A percentile compares a stretch with the other conserved stretches of the same genome.
phyloP scores from a whole-genome alignment of 2,888 invertebrate species.

The Campoplex nolae region DNA sequence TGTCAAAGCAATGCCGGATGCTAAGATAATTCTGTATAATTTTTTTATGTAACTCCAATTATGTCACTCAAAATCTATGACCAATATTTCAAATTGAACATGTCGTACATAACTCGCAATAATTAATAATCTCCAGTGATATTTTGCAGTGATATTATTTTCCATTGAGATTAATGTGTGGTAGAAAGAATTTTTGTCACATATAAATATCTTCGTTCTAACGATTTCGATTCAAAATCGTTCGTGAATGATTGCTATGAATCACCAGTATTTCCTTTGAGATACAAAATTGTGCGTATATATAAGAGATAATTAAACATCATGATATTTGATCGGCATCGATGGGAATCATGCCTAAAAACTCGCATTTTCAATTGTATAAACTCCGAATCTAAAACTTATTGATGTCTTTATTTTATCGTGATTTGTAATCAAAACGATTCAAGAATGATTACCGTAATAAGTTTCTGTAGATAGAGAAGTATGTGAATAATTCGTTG shows the following conservation, averaged over 20 bases:
- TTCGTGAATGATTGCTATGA: too few species aligned
- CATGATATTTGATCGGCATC: too few species aligned
- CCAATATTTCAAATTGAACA: not conserved
- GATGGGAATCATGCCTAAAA: too few species aligned
- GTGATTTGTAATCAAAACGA: not conserved
- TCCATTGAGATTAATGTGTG: not conserved
- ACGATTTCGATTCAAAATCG: too few species aligned
- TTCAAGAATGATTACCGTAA: not conserved
- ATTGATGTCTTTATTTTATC: too few species aligned
- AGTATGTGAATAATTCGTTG: not conserved
- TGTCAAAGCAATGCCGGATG: constrained; percentile 1
- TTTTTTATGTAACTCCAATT: not conserved
- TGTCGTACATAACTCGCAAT: not conserved
- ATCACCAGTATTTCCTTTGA: too few species aligned
- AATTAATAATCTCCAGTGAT: not conserved
- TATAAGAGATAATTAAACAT: too few species aligned
- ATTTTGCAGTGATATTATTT: not conserved
- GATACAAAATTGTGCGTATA: too few species aligned
- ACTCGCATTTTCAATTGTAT: too few species aligned
- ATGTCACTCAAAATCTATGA: not conserved
- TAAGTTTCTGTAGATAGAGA: not conserved
- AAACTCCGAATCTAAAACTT: too few species aligned
- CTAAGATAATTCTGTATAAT: not conserved
- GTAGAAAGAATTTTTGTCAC: not conserved
- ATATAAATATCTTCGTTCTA: too few species aligned